Evolutionary conservation across 1,140 invertebrate species (phyloP), one percentile per base, ranked within the genome.

Genomic region (Palaemon carinicauda): DNA sequence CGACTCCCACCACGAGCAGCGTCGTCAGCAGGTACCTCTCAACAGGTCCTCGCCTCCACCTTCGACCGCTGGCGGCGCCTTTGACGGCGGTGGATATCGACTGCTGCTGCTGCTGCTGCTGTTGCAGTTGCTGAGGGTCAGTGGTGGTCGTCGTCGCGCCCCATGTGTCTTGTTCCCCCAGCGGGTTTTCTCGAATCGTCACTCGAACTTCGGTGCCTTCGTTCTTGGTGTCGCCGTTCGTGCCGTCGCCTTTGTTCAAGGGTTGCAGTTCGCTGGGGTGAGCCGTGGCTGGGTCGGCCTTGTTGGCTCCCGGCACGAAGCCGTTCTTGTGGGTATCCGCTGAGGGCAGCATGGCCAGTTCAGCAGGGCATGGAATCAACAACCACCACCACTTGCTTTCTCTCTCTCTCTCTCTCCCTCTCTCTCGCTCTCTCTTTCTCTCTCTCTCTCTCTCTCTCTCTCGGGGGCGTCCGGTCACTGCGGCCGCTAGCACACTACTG

Each of bases 311-410:
- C 14, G 83, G 83, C 60, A 86, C 83, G 77, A 86, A 86, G 77
- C 83, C 83, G 83, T 86, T 86, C 77, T 86, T 86, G 77, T 86
- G 83, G 50, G 83, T 86, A 77, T 86, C 83, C 41, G 60, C 60
- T 52, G 74, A 54, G 83, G 79, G 83, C 56, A 80, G 83, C 83
- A 86, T 86, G 83, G 60, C 53, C 41, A 51, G 52, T 75, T 79
- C 83, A 86, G 75, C 54, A 41, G 41, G 41, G 83, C 83, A 86
- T 86, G 77, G 83, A 86, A 65, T 50, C 77, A 65, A 50, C 41
- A 51, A 33, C 77, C 41, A 41, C 41, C 41, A 41, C 41, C 41
- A 41, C 41, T 41, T 41, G 41, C 41, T 41, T 41, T 41, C 41
- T 41, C 41, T 41, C 12, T n/a, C n/a, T n/a, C n/a, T n/a, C n/a